Evolutionary conservation across 1,140 invertebrate genomes (phyloP).

Genomic region (Antheraea pernyi): DNA sequence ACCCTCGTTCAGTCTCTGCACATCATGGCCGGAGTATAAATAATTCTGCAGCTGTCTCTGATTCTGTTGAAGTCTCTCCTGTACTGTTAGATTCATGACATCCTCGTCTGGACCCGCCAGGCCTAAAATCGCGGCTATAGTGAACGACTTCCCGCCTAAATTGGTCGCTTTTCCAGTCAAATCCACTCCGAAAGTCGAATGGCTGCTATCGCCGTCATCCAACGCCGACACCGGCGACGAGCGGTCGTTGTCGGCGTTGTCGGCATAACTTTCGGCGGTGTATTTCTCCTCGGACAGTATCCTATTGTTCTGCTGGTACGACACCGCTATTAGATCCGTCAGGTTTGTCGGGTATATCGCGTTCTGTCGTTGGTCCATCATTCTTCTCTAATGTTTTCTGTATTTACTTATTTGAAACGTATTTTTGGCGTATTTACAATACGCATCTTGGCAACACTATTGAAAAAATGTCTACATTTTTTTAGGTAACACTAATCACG

Average conservation of each 20-base stretch:
- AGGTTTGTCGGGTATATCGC: slow-evolving; percentile 54
- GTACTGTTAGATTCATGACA: slow-evolving; percentile 68
- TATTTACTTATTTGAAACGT: neutral
- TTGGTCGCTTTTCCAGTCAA: slow-evolving; percentile 62
- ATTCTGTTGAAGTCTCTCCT: slow-evolving; percentile 59
- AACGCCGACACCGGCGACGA: slow-evolving; percentile 41
- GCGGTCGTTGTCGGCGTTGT: slow-evolving; percentile 41
- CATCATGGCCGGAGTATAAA: slow-evolving; percentile 60
- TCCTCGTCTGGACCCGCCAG: slow-evolving; percentile 60
- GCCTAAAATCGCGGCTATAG: slow-evolving; percentile 69
- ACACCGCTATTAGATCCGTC: slow-evolving; percentile 48
- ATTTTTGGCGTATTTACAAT: neutral
- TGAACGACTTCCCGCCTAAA: slow-evolving; percentile 68
- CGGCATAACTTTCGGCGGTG: slow-evolving; percentile 30
- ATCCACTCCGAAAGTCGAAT: slow-evolving; percentile 65
- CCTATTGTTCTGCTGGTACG: slow-evolving; percentile 54
- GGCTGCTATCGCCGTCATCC: slow-evolving; percentile 57
- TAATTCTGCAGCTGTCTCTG: slow-evolving; percentile 65
- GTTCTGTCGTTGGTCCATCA: slow-evolving; percentile 55
- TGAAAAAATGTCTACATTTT: no score
- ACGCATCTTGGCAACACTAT: neutral
- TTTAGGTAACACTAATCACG: slow-evolving; percentile 7
- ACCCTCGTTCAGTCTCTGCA: slow-evolving; percentile 58
- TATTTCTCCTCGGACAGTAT: slow-evolving; percentile 40
- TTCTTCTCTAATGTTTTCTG: slow-evolving; percentile 11